These are phyloP conservation scores for Girardinus metallicus DNA, from an alignment of 2,797 vertebrate species.

Conservation along the genomic window DNA sequence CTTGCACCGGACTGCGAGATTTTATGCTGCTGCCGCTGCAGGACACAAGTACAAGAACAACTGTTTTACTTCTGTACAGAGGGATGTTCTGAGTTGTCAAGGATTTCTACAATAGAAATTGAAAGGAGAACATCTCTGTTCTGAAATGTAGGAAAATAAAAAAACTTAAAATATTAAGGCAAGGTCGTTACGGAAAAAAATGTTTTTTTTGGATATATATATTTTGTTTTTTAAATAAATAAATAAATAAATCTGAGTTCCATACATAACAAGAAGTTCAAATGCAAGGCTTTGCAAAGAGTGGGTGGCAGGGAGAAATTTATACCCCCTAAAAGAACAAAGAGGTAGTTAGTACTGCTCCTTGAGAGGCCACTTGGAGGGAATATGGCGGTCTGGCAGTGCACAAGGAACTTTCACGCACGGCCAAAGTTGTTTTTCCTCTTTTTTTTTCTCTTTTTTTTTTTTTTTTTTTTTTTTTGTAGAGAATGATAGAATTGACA, in stretches of 20 bases:
- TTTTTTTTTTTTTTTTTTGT: background rate
- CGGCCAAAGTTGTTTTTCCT: slow-evolving; percentile 47
- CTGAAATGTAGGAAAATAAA: background rate
- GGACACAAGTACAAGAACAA: slow-evolving; percentile 28
- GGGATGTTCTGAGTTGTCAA: background rate
- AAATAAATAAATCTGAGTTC: slow-evolving; percentile 41
- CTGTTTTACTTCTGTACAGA: background rate
- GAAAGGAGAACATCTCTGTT: background rate
- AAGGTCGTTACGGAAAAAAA: slow-evolving; percentile 15
- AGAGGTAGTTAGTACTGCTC: slow-evolving; percentile 77
- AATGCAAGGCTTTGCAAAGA: slow-evolving; percentile 29
- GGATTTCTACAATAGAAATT: slow-evolving; percentile 4
- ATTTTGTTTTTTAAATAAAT: background rate
- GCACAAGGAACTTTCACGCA: slow-evolving; percentile 74
- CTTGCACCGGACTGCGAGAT: slow-evolving; percentile 50
- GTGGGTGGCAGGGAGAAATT: slow-evolving; percentile 59
- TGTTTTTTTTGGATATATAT: background rate
- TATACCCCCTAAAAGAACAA: slow-evolving; percentile 77
- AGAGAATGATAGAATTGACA: slow-evolving; percentile 19
- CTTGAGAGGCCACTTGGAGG: slow-evolving; percentile 79
- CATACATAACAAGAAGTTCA: slow-evolving; percentile 45
- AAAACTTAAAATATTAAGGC: slow-evolving; percentile 3
- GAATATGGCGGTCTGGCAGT: slow-evolving; percentile 78
- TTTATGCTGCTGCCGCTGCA: slow-evolving; percentile 52
- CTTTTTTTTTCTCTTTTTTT: slow-evolving; percentile 29